These are phyloP conservation scores for Xiphorhynchus erythropygius DNA, from an alignment of 2,797 vertebrate genomes.

Conservation along the genomic window DNA sequence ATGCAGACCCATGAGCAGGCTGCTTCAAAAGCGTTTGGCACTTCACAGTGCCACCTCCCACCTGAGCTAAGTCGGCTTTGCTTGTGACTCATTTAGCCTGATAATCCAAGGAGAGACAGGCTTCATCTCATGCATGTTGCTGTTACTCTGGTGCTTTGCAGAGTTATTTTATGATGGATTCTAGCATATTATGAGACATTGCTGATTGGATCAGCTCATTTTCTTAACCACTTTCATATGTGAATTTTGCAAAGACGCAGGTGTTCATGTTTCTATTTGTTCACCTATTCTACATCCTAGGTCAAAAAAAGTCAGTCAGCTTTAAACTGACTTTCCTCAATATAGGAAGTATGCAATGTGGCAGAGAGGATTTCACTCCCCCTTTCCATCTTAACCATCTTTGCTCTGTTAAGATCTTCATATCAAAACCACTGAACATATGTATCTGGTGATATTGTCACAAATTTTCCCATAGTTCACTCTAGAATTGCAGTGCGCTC, in stretches of 20 bases:
- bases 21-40: background rate
- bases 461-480: background rate
- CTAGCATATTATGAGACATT: background rate
- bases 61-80: background rate
- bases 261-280: background rate
- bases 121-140: background rate
- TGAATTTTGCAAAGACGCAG: background rate
- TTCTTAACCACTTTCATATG: background rate
- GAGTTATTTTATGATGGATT: background rate
- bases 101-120: background rate
- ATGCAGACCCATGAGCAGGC: background rate
- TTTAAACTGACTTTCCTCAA: background rate
- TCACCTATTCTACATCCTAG: background rate
- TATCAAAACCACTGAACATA: background rate
- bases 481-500: background rate
- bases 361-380: background rate
- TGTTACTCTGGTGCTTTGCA: background rate
- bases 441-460: background rate
- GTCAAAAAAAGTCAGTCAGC: background rate
- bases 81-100: constrained; percentile 4
- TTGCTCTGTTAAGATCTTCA: background rate
- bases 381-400: background rate
- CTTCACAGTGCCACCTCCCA: constrained; percentile 2
- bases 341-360: background rate
- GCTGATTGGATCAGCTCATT: background rate